Conservation (phyloP, 2,888 invertebrate genomes). For the Thalpophila matura region DNA sequence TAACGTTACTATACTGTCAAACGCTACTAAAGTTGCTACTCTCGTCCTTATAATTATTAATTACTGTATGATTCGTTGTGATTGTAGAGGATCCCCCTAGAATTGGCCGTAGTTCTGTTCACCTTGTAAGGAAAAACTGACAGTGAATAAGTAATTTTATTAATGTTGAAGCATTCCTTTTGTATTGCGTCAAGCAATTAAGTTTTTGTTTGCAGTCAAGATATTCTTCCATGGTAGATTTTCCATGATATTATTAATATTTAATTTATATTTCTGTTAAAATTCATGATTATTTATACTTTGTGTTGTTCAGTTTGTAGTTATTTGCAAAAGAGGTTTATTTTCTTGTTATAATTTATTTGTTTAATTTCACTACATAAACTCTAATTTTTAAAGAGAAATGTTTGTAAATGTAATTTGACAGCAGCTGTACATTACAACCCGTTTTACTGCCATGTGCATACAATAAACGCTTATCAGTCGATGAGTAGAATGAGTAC, state of each 20-base stretch:
- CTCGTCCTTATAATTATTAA: too few species aligned
- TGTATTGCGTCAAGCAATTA: constrained; percentile 45
- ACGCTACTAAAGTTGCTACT: too few species aligned
- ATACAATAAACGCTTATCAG: constrained; percentile 51
- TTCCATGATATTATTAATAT: constrained; percentile 25
- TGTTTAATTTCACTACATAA: neutral
- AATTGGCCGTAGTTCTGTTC: constrained; percentile 1
- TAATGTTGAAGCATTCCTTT: constrained; percentile 52
- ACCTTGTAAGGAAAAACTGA: constrained; percentile 30
- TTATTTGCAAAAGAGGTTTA: neutral
- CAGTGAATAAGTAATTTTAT: constrained; percentile 37
- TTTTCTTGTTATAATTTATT: neutral
- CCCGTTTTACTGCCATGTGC: constrained; percentile 47
- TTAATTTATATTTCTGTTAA: constrained; percentile 14
- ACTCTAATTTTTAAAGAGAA: neutral
- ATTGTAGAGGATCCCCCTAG: neutral
- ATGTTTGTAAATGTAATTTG: constrained; percentile 17
- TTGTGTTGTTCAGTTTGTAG: neutral
- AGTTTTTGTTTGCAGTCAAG: constrained; percentile 38
- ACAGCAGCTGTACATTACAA: constrained; percentile 42
- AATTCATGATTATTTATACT: constrained; percentile 21
- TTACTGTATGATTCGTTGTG: neutral
- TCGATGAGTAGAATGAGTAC: constrained; percentile 36
- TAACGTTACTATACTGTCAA: too few species aligned
- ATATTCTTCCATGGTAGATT: constrained; percentile 28